Percentiles rank a stretch among this genome's conserved stretches.
These are phyloP conservation scores for Metallyticus violacea DNA, from an alignment of 2,888 invertebrate genomes.

Conservation along the genomic window DNA sequence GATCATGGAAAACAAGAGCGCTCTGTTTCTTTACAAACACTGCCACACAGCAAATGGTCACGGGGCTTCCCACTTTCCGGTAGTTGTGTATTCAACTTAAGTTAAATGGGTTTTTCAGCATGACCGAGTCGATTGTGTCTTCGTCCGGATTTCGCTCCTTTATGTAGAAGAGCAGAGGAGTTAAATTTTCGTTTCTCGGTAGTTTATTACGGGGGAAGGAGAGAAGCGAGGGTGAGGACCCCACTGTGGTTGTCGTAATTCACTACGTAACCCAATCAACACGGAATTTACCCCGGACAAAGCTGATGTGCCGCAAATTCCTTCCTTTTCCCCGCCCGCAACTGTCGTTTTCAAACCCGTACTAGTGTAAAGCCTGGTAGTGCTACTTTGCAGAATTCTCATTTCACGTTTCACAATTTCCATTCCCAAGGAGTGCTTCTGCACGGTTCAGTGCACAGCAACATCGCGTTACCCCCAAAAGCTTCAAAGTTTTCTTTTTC, in stretches of 20 bases:
- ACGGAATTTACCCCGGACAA: neutral
- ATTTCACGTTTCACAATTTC: neutral
- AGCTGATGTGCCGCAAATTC: neutral
- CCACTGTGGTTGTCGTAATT: neutral
- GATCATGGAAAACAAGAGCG: too few species aligned
- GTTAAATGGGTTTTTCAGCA: neutral
- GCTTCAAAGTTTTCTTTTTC: neutral
- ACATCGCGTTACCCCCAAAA: too few species aligned
- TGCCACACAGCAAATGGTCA: neutral
- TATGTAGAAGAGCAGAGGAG: neutral
- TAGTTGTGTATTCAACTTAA: neutral
- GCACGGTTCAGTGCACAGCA: neutral
- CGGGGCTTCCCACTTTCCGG: neutral
- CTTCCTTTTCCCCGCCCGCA: neutral
- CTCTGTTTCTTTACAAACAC: neutral
- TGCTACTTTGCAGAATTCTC: neutral
- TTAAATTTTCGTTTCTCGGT: neutral
- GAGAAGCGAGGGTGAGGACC: neutral
- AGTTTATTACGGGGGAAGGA: neutral
- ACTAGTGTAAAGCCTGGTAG: neutral
- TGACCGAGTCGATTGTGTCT: neutral
- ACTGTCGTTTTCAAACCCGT: neutral
- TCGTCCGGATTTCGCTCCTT: neutral
- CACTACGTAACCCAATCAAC: neutral
- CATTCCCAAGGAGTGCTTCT: neutral